These are phyloP conservation scores for Aurelia aurita complex sp. Pacific DNA, from an alignment of 30 jellyfish, hydroid and myxozoan species.

Conservation along the genomic window DNA sequence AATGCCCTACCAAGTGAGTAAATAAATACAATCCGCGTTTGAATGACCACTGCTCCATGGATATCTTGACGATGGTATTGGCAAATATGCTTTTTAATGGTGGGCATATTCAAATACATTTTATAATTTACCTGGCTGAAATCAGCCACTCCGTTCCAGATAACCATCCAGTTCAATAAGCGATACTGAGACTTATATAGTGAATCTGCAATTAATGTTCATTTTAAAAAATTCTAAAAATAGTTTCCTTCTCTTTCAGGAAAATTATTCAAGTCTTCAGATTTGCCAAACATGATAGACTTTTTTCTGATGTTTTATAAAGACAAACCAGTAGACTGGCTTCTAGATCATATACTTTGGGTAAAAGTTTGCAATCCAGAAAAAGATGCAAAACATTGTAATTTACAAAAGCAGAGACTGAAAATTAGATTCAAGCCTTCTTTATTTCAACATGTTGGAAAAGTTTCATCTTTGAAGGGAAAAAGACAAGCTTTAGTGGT, in stretches of 20 bases:
- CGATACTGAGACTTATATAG: too few species aligned
- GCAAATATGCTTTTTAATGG: too few species aligned
- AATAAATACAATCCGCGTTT: too few species aligned
- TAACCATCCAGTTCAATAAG: too few species aligned
- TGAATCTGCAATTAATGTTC: too few species aligned
- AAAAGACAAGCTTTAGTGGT: constrained; percentile 85
- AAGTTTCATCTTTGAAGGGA: constrained; percentile 90
- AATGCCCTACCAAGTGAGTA: too few species aligned
- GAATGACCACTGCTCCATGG: too few species aligned
- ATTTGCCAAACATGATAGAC: constrained; percentile 66
- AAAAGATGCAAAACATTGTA: constrained; percentile 79
- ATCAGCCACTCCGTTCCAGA: too few species aligned
- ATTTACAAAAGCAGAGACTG: constrained; percentile 61
- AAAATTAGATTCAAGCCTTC: constrained; percentile 92
- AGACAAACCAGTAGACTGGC: constrained; percentile 97
- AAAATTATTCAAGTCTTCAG: constrained; percentile 79
- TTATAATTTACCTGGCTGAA: too few species aligned
- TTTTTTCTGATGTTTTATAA: constrained; percentile 83
- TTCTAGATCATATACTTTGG: constrained; percentile 87
- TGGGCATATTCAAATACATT: too few species aligned
- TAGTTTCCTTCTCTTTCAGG: constrained; percentile 37
- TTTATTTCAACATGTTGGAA: constrained; percentile 92
- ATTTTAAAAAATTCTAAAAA: not conserved
- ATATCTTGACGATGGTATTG: too few species aligned
- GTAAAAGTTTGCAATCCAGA: constrained; percentile 97